Base-by-base conservation (phyloP, 2,888 invertebrate species). In the Drosophila melanosoma region DNA sequence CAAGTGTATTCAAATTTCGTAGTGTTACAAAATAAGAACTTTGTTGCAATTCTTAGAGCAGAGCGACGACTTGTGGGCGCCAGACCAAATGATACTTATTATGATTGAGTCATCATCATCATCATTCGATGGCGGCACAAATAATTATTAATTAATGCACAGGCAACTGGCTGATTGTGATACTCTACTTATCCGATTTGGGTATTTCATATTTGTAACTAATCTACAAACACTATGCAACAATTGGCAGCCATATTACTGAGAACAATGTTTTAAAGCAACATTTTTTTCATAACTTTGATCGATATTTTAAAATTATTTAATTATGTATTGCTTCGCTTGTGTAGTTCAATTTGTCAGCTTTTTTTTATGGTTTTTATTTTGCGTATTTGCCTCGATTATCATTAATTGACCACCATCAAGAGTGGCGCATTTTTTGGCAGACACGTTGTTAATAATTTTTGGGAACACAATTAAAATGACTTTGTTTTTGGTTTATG, bases 91-190 rank as follows among this genome's bases (percentile, higher is more conserved):
- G 72, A 36, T 73, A 85, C 79, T 79, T 79, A 80, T 69, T 69
- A 56, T 76, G 69, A 82, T 82, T 84, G 73, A 82, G 76, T 79
- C 82, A 29, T 29, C 29, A 1, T 29, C 29, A 29, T 29, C 29
- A 29, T 29, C 29, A 29, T 82, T 84, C 75, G 72, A 64, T 70
- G 82, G 66, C 66, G 69, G 65, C 63, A 61, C 23, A 79, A 82
- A 79, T 76, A 79, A 85, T 82, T 82, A 79, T 68, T 64, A 85
- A 65, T 81, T 65, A 83, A 74, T 81, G 77, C 63, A 61, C 64
- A 33, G 58, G 38, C 76, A 74, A 64, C 71, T 79, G 85, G 42
- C 29, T 40, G 11, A 35, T 26, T 33, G 2, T 12, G 17, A 61
- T 42, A 57, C 61, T 23, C 61, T 32, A 23, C 23, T 45, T 8